Percentiles rank a stretch among this genome's conserved stretches.
Evolutionary conservation across 2,888 invertebrate species (phyloP).

Genomic region (Eupithecia subfuscata): DNA sequence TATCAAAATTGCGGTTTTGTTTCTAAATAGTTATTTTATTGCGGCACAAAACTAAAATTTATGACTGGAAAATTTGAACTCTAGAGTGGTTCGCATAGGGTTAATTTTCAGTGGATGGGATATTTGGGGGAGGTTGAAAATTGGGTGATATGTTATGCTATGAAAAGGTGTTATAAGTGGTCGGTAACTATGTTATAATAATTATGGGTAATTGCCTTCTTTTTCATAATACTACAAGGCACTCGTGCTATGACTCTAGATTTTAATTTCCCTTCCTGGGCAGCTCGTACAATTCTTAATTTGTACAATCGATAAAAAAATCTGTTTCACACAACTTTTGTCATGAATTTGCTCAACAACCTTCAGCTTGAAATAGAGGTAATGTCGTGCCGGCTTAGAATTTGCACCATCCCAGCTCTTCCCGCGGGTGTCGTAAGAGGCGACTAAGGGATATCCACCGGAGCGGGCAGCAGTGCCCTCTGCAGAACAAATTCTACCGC

Average conservation of each 20-base stretch:
- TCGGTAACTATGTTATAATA: conserved; percentile 31
- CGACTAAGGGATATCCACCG: too few relatives aligned
- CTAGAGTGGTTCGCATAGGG: conserved; percentile 12
- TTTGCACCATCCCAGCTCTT: too few relatives aligned
- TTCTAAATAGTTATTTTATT: conserved; percentile 47
- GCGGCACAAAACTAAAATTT: conserved; percentile 20
- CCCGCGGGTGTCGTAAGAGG: too few relatives aligned
- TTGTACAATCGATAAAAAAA: too few relatives aligned
- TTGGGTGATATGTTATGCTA: conserved; percentile 34
- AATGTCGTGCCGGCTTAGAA: too few relatives aligned
- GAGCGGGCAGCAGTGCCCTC: too few relatives aligned
- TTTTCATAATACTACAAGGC: conserved; percentile 3
- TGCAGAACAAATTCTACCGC: too few relatives aligned
- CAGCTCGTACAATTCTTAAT: too few relatives aligned
- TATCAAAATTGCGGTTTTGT: conserved; percentile 51
- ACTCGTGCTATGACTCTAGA: neutral
- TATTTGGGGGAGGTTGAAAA: conserved; percentile 20
- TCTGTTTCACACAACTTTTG: too few relatives aligned
- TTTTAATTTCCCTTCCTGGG: neutral
- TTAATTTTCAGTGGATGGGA: neutral
- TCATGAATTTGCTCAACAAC: too few relatives aligned
- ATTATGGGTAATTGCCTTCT: conserved; percentile 30
- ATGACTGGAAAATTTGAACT: conserved; percentile 10
- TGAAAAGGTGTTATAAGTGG: conserved; percentile 42
- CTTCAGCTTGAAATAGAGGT: too few relatives aligned